Conservation (phyloP, 2,113 vertebrate genomes). For the Cyphomyrus plagiostoma region DNA sequence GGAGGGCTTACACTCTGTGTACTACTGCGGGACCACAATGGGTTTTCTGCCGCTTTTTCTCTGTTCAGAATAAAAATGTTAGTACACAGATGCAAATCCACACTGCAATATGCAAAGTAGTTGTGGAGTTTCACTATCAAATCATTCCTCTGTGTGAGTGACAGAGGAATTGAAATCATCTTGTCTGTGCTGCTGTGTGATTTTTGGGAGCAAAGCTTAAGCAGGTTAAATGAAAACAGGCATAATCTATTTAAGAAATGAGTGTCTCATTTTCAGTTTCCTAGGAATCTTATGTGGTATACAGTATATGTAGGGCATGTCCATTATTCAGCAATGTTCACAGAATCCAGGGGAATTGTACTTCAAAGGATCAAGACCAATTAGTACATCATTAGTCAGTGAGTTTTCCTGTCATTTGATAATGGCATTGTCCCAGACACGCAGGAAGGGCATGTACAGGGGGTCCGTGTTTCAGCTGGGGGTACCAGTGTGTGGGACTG, state of each 20-base stretch:
- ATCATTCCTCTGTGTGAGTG: background rate
- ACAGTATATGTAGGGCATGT: slow-evolving; percentile 25
- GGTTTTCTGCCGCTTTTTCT: background rate
- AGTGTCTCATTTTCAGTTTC: slow-evolving; percentile 1
- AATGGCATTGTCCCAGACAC: background rate
- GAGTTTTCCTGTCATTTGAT: background rate
- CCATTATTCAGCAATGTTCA: slow-evolving; percentile 17
- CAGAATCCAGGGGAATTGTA: background rate
- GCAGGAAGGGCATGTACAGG: background rate
- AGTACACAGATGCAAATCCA: background rate
- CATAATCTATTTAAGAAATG: slow-evolving; percentile 22
- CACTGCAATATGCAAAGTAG: background rate
- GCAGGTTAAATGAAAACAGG: slow-evolving; percentile 12
- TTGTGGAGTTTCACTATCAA: background rate
- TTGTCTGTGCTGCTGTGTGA: background rate
- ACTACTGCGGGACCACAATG: background rate
- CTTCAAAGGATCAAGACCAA: background rate
- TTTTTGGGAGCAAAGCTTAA: slow-evolving; percentile 2
- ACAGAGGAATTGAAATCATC: background rate
- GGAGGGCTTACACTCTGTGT: background rate
- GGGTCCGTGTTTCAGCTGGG: background rate
- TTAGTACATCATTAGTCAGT: slow-evolving; percentile 1
- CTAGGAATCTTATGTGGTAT: slow-evolving; percentile 2
- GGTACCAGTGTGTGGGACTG: background rate
- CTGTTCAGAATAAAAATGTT: background rate